Conservation (phyloP, 2,888 invertebrate genomes). For the Gandaritis pyraliata region DNA sequence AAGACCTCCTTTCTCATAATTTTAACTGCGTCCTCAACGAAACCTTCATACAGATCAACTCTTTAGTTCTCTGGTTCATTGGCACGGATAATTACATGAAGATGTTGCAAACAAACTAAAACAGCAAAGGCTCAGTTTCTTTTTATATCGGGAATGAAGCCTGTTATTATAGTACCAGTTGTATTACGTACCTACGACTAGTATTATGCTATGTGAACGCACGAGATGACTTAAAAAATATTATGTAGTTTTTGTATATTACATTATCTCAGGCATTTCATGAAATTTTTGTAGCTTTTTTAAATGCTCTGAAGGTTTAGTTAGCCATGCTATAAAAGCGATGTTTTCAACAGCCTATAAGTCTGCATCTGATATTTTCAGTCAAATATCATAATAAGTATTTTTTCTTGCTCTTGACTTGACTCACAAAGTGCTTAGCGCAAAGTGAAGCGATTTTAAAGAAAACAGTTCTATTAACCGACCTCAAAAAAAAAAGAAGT, state of each 20-base stretch:
- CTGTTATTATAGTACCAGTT: conserved; percentile 48
- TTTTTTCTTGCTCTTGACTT: no score
- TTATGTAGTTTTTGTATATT: conserved; percentile 6
- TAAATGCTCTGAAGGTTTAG: neutral
- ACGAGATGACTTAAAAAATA: conserved; percentile 10
- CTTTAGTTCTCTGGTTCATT: conserved; percentile 58
- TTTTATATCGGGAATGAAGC: conserved; percentile 59
- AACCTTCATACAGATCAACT: conserved; percentile 40
- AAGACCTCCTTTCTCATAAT: neutral
- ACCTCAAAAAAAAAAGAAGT: no score
- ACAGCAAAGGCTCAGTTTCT: conserved; percentile 51
- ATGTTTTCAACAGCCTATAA: no score
- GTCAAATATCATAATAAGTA: no score
- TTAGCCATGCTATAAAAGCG: no score
- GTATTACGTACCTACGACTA: conserved; percentile 40
- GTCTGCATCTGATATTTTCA: no score
- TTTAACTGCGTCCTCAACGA: conserved; percentile 20
- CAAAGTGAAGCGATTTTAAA: no score
- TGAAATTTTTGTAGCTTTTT: neutral
- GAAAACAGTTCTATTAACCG: no score
- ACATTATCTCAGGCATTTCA: neutral
- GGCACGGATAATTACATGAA: conserved; percentile 70
- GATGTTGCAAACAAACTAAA: conserved; percentile 59
- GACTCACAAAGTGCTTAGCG: no score
- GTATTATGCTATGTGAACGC: conserved; percentile 46